Evolutionary conservation across 2,113 vertebrate species (phyloP).

Genomic region (Tiliqua scincoides): DNA sequence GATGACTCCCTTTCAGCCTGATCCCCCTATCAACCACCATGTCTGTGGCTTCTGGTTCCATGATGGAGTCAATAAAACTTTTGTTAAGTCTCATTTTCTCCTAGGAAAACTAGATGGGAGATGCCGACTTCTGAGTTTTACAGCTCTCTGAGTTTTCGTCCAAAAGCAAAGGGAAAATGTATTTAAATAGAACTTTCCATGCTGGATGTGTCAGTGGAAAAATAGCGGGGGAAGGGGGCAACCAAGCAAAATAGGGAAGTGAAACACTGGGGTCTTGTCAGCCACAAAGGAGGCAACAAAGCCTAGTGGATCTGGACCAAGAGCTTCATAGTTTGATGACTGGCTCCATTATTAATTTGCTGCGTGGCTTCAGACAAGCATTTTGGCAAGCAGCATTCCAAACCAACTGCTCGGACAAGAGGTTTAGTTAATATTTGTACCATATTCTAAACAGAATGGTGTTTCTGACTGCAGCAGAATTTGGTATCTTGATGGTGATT

Average conservation of each 20-base stretch:
- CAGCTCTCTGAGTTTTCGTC: slow-evolving; percentile 44
- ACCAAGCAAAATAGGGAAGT: slow-evolving; percentile 21
- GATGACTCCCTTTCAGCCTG: not conserved
- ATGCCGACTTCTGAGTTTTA: slow-evolving; percentile 46
- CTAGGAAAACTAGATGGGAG: slow-evolving; percentile 59
- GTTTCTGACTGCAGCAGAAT: not conserved
- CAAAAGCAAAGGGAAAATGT: slow-evolving; percentile 33
- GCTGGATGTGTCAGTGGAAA: slow-evolving; percentile 68
- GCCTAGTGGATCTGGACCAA: slow-evolving; percentile 1
- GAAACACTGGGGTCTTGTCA: not conserved
- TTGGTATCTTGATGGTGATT: not conserved
- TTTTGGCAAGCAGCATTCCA: not conserved
- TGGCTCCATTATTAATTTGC: fast-evolving
- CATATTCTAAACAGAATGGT: not conserved
- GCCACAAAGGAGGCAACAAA: not conserved
- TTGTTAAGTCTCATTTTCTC: slow-evolving; percentile 57
- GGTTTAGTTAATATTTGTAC: not conserved
- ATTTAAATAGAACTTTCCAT: slow-evolving; percentile 72
- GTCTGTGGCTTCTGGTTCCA: not conserved
- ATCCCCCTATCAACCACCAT: slow-evolving; percentile 16
- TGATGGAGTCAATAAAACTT: slow-evolving; percentile 41
- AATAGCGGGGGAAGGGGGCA: not conserved
- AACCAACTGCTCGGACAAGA: not conserved
- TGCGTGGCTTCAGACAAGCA: fast-evolving
- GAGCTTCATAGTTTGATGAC: not conserved